Conservation (phyloP, 2,113 vertebrate genomes). For the Typhlomys cinereus region DNA sequence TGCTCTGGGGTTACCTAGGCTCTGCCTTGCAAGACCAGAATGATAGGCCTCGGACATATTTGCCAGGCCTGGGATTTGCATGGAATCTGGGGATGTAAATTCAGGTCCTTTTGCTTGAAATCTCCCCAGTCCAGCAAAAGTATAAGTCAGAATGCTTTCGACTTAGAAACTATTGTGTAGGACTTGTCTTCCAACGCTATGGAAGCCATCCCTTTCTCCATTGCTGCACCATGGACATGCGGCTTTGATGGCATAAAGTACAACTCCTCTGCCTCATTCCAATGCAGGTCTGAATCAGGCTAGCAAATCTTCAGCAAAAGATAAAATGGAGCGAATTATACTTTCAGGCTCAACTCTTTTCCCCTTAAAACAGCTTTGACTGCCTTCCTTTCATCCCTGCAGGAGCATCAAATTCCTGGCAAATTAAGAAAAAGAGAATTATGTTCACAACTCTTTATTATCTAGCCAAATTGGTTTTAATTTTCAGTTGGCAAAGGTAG, state of each 20-base stretch:
- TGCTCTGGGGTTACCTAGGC: no score
- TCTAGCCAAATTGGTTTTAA: slow-evolving; percentile 82
- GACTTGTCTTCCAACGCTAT: background rate
- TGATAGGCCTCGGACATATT: no score
- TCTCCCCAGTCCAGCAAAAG: no score
- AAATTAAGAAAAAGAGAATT: slow-evolving; percentile 79
- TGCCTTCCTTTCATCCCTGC: slow-evolving; percentile 72
- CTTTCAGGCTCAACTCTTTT: background rate
- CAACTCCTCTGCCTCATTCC: background rate
- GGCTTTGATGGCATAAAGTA: background rate
- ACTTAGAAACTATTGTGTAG: background rate
- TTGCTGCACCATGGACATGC: background rate
- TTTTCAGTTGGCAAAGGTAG: slow-evolving; percentile 82
- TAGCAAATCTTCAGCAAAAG: background rate
- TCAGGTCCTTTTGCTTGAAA: no score
- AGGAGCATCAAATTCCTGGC: slow-evolving; percentile 77
- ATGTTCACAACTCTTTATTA: slow-evolving; percentile 77
- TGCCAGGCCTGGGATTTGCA: no score
- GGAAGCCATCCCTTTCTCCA: background rate
- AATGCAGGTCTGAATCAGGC: slow-evolving; percentile 8
- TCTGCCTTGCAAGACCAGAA: no score
- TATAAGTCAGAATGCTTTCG: background rate
- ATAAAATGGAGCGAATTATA: slow-evolving; percentile 1
- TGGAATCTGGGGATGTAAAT: no score
- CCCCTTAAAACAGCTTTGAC: background rate